Evolutionary conservation across 2,888 invertebrate species (phyloP).

Genomic region (Papilio gigon): DNA sequence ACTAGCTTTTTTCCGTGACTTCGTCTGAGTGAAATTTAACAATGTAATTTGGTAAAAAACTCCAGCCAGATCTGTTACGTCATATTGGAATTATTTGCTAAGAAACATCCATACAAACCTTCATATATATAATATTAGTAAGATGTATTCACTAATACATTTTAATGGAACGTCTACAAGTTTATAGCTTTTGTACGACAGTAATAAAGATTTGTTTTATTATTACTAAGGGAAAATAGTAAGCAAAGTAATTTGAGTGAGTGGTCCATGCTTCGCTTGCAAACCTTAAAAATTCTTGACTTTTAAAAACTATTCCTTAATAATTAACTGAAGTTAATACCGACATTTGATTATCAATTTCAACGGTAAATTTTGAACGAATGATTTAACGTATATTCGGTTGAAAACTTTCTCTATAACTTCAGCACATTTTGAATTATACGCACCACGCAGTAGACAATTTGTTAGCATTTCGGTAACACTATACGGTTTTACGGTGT

Average conservation of each 20-base stretch:
- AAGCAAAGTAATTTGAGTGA: constrained; percentile 1
- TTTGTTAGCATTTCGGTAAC: constrained; percentile 63
- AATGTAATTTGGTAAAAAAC: no score
- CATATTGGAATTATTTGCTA: no score
- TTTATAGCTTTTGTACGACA: constrained; percentile 8
- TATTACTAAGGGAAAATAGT: not conserved
- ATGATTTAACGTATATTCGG: not conserved
- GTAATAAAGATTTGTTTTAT: not conserved
- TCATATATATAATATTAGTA: no score
- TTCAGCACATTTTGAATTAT: constrained; percentile 39
- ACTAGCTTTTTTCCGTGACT: no score
- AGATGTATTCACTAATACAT: no score
- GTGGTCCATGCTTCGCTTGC: not conserved
- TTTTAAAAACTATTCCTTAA: no score
- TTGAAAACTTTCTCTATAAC: constrained; percentile 2
- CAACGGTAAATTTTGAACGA: not conserved
- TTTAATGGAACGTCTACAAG: not conserved
- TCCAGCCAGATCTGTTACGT: no score
- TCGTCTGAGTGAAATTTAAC: no score
- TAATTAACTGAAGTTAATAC: no score
- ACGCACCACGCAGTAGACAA: constrained; percentile 54
- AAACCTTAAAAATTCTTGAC: no score
- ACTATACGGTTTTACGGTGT: constrained; percentile 59
- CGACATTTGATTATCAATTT: not conserved
- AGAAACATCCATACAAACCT: no score